Percentiles rank a stretch among this genome's conserved stretches.
phyloP scores from a whole-genome alignment of 92 coral and sea anemone genomes.

The Actinostola sp. region DNA sequence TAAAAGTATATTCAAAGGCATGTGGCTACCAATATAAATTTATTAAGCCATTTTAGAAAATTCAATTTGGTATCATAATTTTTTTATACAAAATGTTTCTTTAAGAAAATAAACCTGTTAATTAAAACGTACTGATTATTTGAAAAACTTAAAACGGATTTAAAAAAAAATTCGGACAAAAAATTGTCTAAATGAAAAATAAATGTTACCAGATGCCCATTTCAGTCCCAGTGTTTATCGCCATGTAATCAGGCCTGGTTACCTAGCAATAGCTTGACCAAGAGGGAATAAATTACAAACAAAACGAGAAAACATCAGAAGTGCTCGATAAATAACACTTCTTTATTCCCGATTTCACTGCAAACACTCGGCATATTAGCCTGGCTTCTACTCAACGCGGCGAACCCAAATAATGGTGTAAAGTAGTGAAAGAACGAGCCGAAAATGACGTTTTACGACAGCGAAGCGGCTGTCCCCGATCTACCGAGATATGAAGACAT shows the following conservation, averaged over 20 bases:
- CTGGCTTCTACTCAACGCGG: background rate
- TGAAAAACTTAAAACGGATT: too few relatives aligned
- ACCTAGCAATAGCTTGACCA: background rate
- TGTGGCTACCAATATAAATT: too few relatives aligned
- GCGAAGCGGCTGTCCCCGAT: conserved; percentile 60
- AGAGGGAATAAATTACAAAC: background rate
- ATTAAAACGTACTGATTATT: too few relatives aligned
- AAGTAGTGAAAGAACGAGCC: background rate
- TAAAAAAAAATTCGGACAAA: background rate
- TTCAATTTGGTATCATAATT: too few relatives aligned
- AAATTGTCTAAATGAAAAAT: too few relatives aligned
- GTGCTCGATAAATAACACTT: background rate
- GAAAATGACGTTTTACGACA: conserved; percentile 91
- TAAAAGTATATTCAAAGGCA: too few relatives aligned
- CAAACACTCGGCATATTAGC: background rate
- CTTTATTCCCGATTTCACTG: background rate
- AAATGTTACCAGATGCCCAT: background rate
- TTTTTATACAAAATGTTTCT: too few relatives aligned
- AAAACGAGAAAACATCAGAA: background rate
- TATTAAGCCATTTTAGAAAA: too few relatives aligned
- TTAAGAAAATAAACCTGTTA: too few relatives aligned
- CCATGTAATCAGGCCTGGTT: conserved; percentile 18
- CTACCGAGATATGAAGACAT: conserved; percentile 82
- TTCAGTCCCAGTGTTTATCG: background rate
- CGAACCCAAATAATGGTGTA: conserved; percentile 4